Conservation (phyloP, 2,113 vertebrate species). For the Sinocyclocheilus maitianheensis region DNA sequence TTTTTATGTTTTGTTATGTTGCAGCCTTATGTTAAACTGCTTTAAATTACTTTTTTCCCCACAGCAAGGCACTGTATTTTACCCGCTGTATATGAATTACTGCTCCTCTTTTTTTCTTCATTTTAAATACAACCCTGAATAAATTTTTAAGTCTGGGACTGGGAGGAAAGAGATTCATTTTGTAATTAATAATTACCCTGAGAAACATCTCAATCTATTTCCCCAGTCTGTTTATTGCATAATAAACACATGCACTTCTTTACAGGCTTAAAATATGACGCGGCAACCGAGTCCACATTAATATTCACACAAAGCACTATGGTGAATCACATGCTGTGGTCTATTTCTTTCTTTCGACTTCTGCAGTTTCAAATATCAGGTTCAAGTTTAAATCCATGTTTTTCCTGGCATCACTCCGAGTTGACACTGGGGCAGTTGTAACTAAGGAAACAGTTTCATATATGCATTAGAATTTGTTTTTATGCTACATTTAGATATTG, state of each 20-base stretch:
- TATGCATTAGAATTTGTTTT: conserved; percentile 6
- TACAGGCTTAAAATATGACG: background rate
- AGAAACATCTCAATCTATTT: background rate
- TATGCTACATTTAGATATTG: background rate
- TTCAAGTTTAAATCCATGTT: conserved; percentile 42
- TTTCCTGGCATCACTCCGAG: conserved; percentile 3
- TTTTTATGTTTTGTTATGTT: too few species aligned
- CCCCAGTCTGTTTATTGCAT: background rate
- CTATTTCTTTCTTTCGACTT: conserved; percentile 63
- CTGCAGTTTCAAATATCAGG: conserved; percentile 48
- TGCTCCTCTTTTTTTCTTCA: background rate
- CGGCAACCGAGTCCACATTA: conserved; percentile 14
- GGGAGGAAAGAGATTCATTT: background rate
- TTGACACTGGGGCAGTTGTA: background rate
- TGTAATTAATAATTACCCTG: background rate
- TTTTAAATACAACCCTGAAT: background rate
- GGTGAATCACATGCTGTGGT: conserved; percentile 55
- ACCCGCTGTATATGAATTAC: background rate
- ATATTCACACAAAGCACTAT: conserved; percentile 34
- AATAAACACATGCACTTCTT: background rate
- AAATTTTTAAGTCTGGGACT: background rate
- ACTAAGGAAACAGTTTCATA: background rate
- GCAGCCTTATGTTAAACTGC: too few species aligned
- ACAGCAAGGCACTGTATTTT: too few species aligned
- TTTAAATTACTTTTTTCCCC: too few species aligned